Base-by-base conservation (phyloP, 2,113 vertebrate species). In the Malurus elegans region DNA sequence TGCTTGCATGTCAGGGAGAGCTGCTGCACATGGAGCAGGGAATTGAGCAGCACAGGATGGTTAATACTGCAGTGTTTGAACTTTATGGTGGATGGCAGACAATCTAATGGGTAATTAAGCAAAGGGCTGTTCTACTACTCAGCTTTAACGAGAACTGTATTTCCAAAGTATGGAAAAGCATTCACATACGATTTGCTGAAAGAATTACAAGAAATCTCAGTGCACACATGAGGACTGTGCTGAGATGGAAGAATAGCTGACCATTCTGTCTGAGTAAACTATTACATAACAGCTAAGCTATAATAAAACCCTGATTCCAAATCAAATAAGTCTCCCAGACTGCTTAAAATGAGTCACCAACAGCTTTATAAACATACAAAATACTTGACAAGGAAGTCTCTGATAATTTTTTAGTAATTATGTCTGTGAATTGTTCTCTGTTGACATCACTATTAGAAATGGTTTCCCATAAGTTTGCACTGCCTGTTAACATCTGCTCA, bases 341-440 rank as follows among this genome's bases (percentile, higher is more conserved):
- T 98, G 97, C 96, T 96, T 94, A 96, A 97, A 98, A 98, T 98
- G 98, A 98, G 98, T 98, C 98, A 98, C 97, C 97, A 98, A 97
- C 98, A 98, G 98, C 97, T 98, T 98, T 98, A 98, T 98, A 98
- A 98, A 98, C 98, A 98, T 95, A 98, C 97, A 98, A 98, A 98
- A 98, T 97, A 98, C 97, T 98, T 98, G 98, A 98, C 98, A 98
- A 98, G 98, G 98, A 98, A 98, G 98, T 98, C 98, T 98, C 97
- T 98, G 98, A 98, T 98, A 98, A 98, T 98, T 98, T 98, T 98
- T 98, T 97, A 96, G 97, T 98, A 98, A 98, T 98, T 98, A 98
- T 98, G 98, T 98, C 98, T 98, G 97, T 95, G 97, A 98, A 98
- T 99, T 98, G 96, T 98, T 99, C 95, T 92, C 96, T 96, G 98